phyloP scores from a whole-genome alignment of 2,888 invertebrate genomes.

The Brassicogethes aeneus region DNA sequence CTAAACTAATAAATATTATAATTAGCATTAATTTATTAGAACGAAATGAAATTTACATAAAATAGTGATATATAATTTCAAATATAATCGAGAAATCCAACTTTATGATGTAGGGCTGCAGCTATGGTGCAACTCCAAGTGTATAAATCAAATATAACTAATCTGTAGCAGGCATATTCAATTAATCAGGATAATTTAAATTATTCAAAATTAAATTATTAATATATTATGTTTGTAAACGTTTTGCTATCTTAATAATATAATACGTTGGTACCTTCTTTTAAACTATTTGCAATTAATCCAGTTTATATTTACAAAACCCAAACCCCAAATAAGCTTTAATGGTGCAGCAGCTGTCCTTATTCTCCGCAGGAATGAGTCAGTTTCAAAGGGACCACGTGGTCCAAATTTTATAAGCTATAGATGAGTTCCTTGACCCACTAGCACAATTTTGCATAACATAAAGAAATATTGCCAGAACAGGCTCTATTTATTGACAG shows the following conservation, averaged over 20 bases:
- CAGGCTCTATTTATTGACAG: too few relatives aligned
- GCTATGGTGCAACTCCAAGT: not conserved
- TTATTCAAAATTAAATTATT: conserved; percentile 1
- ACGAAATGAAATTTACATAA: not conserved
- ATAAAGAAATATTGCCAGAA: too few relatives aligned
- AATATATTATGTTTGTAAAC: not conserved
- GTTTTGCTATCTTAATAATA: not conserved
- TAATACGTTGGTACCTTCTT: too few relatives aligned
- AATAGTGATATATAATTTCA: not conserved
- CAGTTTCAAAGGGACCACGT: too few relatives aligned
- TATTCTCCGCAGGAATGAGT: too few relatives aligned
- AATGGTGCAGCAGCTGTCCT: too few relatives aligned
- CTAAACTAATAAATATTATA: not conserved
- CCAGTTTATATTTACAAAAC: too few relatives aligned
- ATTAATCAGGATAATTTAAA: not conserved
- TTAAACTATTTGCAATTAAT: too few relatives aligned
- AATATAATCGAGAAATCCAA: conserved; percentile 1
- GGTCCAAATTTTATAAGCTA: too few relatives aligned
- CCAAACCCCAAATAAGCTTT: too few relatives aligned
- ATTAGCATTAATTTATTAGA: not conserved
- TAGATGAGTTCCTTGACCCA: too few relatives aligned
- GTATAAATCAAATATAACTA: not conserved
- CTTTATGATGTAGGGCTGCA: not conserved
- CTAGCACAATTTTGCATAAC: too few relatives aligned
- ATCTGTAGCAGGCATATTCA: not conserved